Percentiles rank a stretch among this genome's conserved stretches.
Conservation (phyloP, 2,888 invertebrate genomes). For the Caenorhabditis zanzibari region DNA sequence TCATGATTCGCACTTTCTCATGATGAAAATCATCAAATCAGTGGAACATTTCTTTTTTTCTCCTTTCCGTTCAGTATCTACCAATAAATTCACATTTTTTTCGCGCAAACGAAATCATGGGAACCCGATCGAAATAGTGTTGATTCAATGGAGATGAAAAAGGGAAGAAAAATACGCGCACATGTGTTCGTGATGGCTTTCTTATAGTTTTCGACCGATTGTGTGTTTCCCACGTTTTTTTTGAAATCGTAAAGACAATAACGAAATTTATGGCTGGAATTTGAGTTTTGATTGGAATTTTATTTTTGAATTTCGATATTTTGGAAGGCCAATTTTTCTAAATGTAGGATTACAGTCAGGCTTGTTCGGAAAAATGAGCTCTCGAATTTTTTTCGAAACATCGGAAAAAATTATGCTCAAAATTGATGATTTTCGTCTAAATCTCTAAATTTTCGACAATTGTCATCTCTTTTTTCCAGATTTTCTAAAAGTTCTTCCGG, state of each 20-base stretch:
- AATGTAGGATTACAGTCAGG: too few species aligned
- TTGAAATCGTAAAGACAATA: neutral
- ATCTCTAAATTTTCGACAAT: too few species aligned
- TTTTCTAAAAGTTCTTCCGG: too few species aligned
- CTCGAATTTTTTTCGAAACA: too few species aligned
- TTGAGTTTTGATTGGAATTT: too few species aligned
- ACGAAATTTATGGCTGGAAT: too few species aligned
- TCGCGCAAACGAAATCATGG: constrained; percentile 9
- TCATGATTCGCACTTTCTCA: constrained; percentile 9
- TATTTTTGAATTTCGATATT: too few species aligned
- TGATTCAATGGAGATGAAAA: constrained; percentile 26
- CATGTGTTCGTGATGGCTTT: constrained; percentile 28
- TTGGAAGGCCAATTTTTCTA: too few species aligned
- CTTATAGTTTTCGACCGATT: constrained; percentile 2
- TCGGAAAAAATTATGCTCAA: too few species aligned
- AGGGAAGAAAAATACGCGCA: constrained; percentile 12
- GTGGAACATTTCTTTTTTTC: neutral
- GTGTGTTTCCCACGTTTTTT: neutral
- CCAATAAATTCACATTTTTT: neutral
- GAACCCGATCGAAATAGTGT: constrained; percentile 17
- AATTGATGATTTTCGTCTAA: too few species aligned
- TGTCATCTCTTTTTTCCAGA: too few species aligned
- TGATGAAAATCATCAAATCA: neutral
- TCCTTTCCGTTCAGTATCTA: neutral
- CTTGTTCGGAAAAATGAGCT: too few species aligned